Conservation (phyloP, 2,888 invertebrate species). For the Drosophila ezoana region DNA sequence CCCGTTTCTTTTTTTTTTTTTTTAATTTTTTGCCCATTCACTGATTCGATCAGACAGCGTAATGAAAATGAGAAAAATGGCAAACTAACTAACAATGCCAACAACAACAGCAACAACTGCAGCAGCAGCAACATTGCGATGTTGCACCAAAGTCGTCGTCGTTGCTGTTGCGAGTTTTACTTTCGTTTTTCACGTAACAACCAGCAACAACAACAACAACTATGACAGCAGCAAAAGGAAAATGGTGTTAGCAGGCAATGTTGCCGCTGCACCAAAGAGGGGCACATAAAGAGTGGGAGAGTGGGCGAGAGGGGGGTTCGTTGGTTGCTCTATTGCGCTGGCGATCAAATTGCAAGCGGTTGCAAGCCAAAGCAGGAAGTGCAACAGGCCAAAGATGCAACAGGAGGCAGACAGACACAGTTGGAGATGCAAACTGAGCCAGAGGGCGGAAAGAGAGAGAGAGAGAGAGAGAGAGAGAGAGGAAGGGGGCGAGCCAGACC, state of each 20-base stretch:
- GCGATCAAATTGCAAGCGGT: conserved; percentile 40
- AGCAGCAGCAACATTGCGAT: conserved; percentile 40
- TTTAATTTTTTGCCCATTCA: conserved; percentile 68
- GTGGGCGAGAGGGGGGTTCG: not conserved
- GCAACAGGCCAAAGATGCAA: conserved; percentile 64
- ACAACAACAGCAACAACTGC: conserved; percentile 54
- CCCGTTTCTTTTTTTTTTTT: conserved; percentile 32
- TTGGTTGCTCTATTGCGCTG: conserved; percentile 8
- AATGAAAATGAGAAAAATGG: conserved; percentile 64
- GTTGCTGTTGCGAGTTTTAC: conserved; percentile 69
- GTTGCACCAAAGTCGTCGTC: conserved; percentile 61
- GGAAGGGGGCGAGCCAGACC: conserved; percentile 1
- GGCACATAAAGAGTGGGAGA: not conserved
- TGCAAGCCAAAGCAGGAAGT: conserved; percentile 60
- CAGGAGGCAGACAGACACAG: not conserved
- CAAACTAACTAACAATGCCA: conserved; percentile 75
- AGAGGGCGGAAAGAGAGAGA: conserved; percentile 1
- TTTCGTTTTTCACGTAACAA: conserved; percentile 79
- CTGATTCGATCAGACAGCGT: conserved; percentile 74
- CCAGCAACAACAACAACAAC: conserved; percentile 44
- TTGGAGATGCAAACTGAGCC: conserved; percentile 1
- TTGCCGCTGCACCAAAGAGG: conserved; percentile 46
- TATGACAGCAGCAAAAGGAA: conserved; percentile 67
- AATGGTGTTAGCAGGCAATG: conserved; percentile 80
- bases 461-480: conserved; percentile 15